phyloP scores from a whole-genome alignment of 2,888 invertebrate genomes.

The Agriopis marginaria region DNA sequence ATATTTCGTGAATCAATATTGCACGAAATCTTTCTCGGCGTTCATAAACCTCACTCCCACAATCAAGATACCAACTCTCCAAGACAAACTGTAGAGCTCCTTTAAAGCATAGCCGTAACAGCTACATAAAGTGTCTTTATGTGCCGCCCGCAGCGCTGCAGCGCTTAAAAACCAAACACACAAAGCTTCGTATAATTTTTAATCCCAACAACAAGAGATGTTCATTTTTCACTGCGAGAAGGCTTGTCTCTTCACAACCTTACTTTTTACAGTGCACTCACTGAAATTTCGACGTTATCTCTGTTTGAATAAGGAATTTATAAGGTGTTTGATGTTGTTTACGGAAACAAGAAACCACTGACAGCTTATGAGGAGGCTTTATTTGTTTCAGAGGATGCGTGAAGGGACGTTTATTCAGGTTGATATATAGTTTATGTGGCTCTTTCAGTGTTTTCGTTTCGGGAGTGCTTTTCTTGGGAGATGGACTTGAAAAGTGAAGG shows the following conservation, averaged over 20 bases:
- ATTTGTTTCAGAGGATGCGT: conserved; percentile 57
- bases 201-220: conserved; percentile 78
- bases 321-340: conserved; percentile 32
- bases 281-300: conserved; percentile 53
- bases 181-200: conserved; percentile 79
- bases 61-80: conserved; percentile 33
- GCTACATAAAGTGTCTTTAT: conserved; percentile 41
- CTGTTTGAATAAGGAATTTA: conserved; percentile 42
- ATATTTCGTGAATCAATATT: conserved; percentile 11
- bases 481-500: background rate
- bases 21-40: background rate
- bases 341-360: conserved; percentile 59
- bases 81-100: conserved; percentile 33
- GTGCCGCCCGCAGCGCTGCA: conserved; percentile 37
- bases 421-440: conserved; percentile 40
- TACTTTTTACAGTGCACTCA: conserved; percentile 31
- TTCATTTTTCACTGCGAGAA: conserved; percentile 77
- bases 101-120: conserved; percentile 28
- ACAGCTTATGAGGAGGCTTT: conserved; percentile 75
- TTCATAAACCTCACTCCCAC: conserved; percentile 14
- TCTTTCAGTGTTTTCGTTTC: conserved; percentile 38
- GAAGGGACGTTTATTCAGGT: conserved; percentile 42
- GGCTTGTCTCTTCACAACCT: conserved; percentile 49
- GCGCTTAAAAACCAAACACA: conserved; percentile 53
- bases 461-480: conserved; percentile 9